phyloP scores from a whole-genome alignment of 2,888 invertebrate genomes.

The Drosophila helvetica region DNA sequence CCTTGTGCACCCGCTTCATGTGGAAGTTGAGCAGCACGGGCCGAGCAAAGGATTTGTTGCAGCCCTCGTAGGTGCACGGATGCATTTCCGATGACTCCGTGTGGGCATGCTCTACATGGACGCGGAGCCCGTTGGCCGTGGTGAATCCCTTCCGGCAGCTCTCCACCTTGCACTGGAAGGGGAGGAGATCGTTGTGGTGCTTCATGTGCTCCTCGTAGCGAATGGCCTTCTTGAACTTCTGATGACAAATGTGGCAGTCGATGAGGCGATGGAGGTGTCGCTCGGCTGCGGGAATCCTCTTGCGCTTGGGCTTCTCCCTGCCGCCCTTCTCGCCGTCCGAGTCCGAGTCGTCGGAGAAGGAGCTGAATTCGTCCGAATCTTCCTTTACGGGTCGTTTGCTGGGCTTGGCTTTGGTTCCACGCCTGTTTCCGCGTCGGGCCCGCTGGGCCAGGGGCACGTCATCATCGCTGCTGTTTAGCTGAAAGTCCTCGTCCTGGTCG shows the following conservation, averaged over 20 bases:
- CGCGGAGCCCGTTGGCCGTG: conserved; percentile 72
- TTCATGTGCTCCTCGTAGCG: conserved; percentile 81
- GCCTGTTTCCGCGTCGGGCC: conserved; percentile 29
- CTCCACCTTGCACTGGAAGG: conserved; percentile 78
- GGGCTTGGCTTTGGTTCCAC: conserved; percentile 30
- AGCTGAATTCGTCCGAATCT: conserved; percentile 40
- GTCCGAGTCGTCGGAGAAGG: conserved; percentile 42
- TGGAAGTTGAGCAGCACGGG: conserved; percentile 78
- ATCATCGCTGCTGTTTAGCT: conserved; percentile 67
- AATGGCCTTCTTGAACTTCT: conserved; percentile 75
- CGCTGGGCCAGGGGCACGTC: conserved; percentile 70
- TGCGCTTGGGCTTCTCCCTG: conserved; percentile 56
- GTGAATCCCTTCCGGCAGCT: conserved; percentile 78
- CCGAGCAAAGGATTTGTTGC: conserved; percentile 73
- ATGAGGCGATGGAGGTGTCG: conserved; percentile 64
- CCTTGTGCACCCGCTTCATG: conserved; percentile 73
- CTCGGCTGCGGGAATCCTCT: conserved; percentile 57
- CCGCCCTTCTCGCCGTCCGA: conserved; percentile 14
- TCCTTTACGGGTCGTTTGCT: conserved; percentile 23
- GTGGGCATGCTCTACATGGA: conserved; percentile 79
- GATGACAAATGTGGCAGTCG: conserved; percentile 80
- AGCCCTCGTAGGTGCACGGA: conserved; percentile 77
- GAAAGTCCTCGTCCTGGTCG: conserved; percentile 62
- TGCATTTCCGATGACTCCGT: conserved; percentile 73
- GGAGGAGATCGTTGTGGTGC: conserved; percentile 78